Conservation (phyloP, 2,888 invertebrate species). For the Myathropa florea region DNA sequence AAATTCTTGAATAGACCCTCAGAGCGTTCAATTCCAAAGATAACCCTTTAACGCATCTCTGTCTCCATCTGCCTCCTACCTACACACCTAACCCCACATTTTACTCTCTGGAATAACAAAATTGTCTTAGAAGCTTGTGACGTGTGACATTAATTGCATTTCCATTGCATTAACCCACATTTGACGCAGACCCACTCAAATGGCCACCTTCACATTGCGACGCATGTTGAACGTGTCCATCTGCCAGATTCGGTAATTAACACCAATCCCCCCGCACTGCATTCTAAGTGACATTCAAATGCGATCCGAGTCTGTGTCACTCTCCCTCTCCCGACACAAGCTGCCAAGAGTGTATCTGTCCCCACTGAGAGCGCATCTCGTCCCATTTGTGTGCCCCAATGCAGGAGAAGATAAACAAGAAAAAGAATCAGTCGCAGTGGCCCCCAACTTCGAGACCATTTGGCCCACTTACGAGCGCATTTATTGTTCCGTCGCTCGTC, state of each 20-base stretch:
- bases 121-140: no score
- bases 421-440: slow-evolving; percentile 46
- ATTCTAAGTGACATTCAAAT: neutral
- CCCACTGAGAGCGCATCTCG: neutral
- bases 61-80: no score
- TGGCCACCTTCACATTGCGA: slow-evolving; percentile 25
- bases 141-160: neutral
- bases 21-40: no score
- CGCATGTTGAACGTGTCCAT: slow-evolving; percentile 47
- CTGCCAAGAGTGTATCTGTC: neutral
- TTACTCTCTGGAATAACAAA: no score
- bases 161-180: neutral
- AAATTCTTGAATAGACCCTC: no score
- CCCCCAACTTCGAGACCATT: slow-evolving; percentile 60
- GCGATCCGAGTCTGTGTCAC: neutral
- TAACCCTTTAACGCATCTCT: no score
- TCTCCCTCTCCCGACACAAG: no score
- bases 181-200: neutral
- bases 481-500: neutral
- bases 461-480: slow-evolving; percentile 53
- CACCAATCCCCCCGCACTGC: neutral
- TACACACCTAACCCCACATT: neutral
- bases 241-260: slow-evolving; percentile 42
- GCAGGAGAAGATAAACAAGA: neutral
- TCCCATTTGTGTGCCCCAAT: neutral